Evolutionary conservation across 2,113 vertebrate genomes (phyloP), one percentile per base, ranked within the genome.

Genomic region (Megaceryle maxima): DNA sequence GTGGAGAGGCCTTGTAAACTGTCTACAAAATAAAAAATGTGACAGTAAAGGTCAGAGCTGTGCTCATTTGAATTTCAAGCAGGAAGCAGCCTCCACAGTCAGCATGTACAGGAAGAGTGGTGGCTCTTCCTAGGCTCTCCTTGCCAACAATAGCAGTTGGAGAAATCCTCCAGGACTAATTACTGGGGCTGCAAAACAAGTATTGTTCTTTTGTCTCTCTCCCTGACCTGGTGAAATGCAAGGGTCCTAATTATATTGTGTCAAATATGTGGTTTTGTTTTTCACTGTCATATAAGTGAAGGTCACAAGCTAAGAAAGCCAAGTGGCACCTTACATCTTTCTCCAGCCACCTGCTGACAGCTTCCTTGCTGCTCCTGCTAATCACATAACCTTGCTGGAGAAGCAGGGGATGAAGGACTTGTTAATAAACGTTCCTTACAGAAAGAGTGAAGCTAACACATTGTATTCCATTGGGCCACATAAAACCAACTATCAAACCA

Each of bases 1-100:
- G 98, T 96, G 96, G 97, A 98, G 97, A 97, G 97, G 97, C 98
- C 98, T 98, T 98, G 98, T 98, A 98, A 98, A 98, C 97, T 98
- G 98, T 98, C 98, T 96, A 94, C 22, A 94, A 98, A 98, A 98
- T 98, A 97, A 98, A 98, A 98, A 98, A 98, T 97, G 96, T 98
- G 98, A 98, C 98, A 98, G 98, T 96, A 98, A 98, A 98, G 98
- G 98, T 98, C 98, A 98, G 97, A 95, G 92, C 95, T 43, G 53
- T 86, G 51, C 96, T 98, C 94, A 98, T 98, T 97, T 98, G 98
- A 98, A 98, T 98, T 98, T 98, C 97, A 98, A 98, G 97, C 94
- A 98, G 97, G 95, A 97, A 97, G 80, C 88, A 22, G n/a, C 57
- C 94, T 97, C 92, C n/a, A 48, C 43, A 48, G 88, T 96, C 35